Conservation (phyloP, 2,113 vertebrate genomes). For the Ptilorrhoa leucosticta region DNA sequence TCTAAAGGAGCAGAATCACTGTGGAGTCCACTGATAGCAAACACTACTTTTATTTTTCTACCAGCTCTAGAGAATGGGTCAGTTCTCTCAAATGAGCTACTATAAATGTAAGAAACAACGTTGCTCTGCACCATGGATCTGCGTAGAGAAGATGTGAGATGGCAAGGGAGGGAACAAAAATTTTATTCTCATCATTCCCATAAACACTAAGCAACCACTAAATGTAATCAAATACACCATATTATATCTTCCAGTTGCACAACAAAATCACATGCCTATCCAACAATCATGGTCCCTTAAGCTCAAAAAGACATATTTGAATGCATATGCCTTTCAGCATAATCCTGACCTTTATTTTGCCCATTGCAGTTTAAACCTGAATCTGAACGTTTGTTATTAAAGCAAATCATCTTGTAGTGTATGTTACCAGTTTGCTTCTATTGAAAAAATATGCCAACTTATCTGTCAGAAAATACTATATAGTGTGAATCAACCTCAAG, state of each 20-base stretch:
- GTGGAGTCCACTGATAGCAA: background rate
- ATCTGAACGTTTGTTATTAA: background rate
- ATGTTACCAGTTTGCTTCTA: background rate
- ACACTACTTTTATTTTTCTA: background rate
- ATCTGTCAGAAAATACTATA: background rate
- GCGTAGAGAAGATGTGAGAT: background rate
- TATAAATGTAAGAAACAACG: background rate
- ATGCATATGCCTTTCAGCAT: background rate
- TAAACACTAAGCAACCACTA: background rate
- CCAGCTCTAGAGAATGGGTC: background rate
- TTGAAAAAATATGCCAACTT: background rate
- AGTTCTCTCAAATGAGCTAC: background rate
- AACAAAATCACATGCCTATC: background rate
- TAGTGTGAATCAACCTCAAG: background rate
- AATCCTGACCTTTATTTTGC: background rate
- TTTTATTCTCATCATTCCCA: background rate
- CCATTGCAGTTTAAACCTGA: background rate
- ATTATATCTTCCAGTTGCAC: background rate
- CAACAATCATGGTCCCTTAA: background rate
- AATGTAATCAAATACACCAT: background rate
- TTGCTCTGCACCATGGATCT: background rate
- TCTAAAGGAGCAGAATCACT: background rate
- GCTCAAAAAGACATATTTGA: background rate
- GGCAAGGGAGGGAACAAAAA: background rate
- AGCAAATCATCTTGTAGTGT: accelerated